Conservation (phyloP, 1,140 invertebrate species). For the Brachionus plicatilis region DNA sequence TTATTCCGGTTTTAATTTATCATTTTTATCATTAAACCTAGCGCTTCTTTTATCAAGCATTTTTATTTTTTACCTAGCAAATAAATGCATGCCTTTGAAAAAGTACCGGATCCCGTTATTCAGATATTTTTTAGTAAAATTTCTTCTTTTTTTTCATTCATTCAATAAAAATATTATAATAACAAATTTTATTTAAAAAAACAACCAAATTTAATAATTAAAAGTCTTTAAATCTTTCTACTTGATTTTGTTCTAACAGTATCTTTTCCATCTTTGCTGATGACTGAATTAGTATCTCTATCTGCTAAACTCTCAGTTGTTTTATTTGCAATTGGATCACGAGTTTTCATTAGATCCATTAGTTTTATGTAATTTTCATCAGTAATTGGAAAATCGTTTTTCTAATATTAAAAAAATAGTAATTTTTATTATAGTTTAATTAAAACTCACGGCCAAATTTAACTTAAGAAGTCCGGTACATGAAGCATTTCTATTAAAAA, state of each 20-base stretch:
- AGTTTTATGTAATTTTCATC: slow-evolving; percentile 6
- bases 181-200: background rate
- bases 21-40: no score
- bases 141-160: background rate
- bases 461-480: background rate
- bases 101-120: no score
- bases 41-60: no score
- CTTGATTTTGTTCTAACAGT: slow-evolving; percentile 21
- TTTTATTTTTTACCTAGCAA: no score
- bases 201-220: background rate
- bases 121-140: no score
- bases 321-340: slow-evolving; percentile 19
- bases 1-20: no score
- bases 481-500: background rate
- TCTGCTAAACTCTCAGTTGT: background rate
- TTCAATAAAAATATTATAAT: background rate
- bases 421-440: background rate
- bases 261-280: background rate
- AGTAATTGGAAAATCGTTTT: slow-evolving; percentile 4
- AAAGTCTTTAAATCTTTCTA: background rate
- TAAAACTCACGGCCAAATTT: background rate
- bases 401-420: background rate
- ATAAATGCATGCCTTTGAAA: no score
- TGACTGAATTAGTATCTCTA: slow-evolving; percentile 12
- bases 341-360: slow-evolving; percentile 21